A percentile compares a stretch with the other conserved stretches of the same genome.
These are phyloP conservation scores for Drosophila fuyamai DNA, from an alignment of 1,140 invertebrate genomes.

Conservation along the genomic window DNA sequence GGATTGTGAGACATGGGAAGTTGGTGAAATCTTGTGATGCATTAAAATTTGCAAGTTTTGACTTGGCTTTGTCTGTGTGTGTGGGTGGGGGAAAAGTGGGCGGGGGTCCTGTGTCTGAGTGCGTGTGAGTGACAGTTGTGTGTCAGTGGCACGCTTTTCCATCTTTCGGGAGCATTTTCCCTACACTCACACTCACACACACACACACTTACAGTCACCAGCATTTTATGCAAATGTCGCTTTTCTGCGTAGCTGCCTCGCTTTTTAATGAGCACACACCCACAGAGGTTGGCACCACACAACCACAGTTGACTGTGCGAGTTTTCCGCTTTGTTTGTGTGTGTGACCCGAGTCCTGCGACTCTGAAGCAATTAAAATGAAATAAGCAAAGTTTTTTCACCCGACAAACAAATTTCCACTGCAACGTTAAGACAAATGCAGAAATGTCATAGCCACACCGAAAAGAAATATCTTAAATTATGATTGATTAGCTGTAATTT, in stretches of 20 bases:
- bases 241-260: conserved; percentile 75
- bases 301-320: conserved; percentile 10
- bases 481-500: conserved; percentile 5
- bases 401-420: conserved; percentile 43
- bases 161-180: conserved; percentile 54
- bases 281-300: conserved; percentile 22
- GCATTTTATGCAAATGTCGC: conserved; percentile 73
- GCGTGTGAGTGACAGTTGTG: conserved; percentile 69
- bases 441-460: conserved; percentile 26
- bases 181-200: conserved; percentile 15
- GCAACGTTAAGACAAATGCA: conserved; percentile 28
- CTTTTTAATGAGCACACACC: conserved; percentile 73
- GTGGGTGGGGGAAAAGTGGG: background rate
- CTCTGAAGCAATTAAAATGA: conserved; percentile 73
- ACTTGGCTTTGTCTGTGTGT: conserved; percentile 47
- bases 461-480: conserved; percentile 5
- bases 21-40: conserved; percentile 75
- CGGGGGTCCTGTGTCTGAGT: background rate
- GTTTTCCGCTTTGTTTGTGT: conserved; percentile 5
- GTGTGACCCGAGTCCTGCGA: conserved; percentile 37
- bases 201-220: conserved; percentile 4
- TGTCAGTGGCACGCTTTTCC: conserved; percentile 74
- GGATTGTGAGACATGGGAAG: conserved; percentile 52
- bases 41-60: conserved; percentile 81
- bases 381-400: conserved; percentile 58